phyloP scores from a whole-genome alignment of 2,797 vertebrate species.

The Cryptoprocta ferox region DNA sequence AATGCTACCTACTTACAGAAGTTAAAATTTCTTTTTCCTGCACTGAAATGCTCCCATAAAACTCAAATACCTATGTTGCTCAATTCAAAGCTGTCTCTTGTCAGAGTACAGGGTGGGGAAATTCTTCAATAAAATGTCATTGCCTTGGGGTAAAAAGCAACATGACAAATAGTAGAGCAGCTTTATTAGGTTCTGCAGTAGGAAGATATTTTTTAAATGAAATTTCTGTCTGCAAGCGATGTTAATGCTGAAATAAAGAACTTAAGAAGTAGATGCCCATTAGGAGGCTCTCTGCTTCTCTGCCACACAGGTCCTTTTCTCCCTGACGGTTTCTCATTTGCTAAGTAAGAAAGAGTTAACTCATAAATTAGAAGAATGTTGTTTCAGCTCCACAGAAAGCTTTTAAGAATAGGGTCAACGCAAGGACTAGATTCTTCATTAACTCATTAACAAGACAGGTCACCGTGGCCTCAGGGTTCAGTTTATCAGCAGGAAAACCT shows the following conservation, averaged over 20 bases:
- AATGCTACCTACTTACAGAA: not conserved
- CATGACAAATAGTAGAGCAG: not conserved
- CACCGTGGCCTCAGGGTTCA: slow-evolving; percentile 64
- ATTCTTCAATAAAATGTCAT: slow-evolving; percentile 43
- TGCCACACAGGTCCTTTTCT: not conserved
- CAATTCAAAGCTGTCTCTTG: slow-evolving; percentile 17
- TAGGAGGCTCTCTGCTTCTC: not conserved
- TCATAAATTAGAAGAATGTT: slow-evolving; percentile 40
- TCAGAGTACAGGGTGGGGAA: not conserved
- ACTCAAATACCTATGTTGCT: slow-evolving; percentile 7
- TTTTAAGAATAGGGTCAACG: slow-evolving; percentile 60
- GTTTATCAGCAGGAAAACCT: slow-evolving; percentile 85
- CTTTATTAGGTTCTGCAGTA: slow-evolving; percentile 47
- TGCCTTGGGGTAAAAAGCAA: slow-evolving; percentile 19
- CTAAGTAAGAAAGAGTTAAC: slow-evolving; percentile 64
- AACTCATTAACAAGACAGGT: slow-evolving; percentile 73
- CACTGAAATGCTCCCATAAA: slow-evolving; percentile 51
- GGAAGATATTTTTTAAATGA: not conserved
- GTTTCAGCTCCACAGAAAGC: slow-evolving; percentile 64
- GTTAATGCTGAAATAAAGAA: not conserved
- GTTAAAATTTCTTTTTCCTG: not conserved
- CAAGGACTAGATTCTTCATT: slow-evolving; percentile 64
- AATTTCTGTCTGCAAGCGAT: not conserved
- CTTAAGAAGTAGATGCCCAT: not conserved
- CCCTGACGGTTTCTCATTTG: not conserved